A percentile compares a stretch with the other conserved stretches of the same genome.
These are phyloP conservation scores for Agelastica alni DNA, from an alignment of 2,888 invertebrate genomes.

Conservation along the genomic window DNA sequence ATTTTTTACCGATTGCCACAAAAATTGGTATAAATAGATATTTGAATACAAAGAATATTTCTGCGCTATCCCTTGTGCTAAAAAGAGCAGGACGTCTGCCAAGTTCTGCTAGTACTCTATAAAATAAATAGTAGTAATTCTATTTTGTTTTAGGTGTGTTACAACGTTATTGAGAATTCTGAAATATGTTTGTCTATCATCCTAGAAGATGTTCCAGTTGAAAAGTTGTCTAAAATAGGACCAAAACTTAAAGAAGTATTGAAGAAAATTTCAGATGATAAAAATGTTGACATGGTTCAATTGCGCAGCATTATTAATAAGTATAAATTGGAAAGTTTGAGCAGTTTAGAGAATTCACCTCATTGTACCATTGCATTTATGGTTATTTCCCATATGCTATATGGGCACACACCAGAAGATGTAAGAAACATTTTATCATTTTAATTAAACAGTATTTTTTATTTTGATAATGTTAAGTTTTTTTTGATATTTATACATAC, in stretches of 20 bases:
- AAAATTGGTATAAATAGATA: too few species aligned
- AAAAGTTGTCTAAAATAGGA: slow-evolving; percentile 67
- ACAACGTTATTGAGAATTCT: slow-evolving; percentile 73
- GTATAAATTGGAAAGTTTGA: slow-evolving; percentile 69
- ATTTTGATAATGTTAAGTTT: too few species aligned
- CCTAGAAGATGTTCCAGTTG: slow-evolving; percentile 75
- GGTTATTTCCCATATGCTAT: slow-evolving; percentile 82
- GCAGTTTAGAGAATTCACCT: slow-evolving; percentile 75
- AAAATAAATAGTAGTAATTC: slow-evolving; percentile 2
- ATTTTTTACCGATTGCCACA: too few species aligned
- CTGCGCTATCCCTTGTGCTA: too few species aligned
- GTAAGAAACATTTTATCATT: too few species aligned
- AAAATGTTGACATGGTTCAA: slow-evolving; percentile 74
- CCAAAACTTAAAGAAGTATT: slow-evolving; percentile 61
- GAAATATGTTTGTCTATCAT: slow-evolving; percentile 70
- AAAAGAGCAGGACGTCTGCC: too few species aligned
- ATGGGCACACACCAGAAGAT: slow-evolving; percentile 73
- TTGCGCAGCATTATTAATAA: slow-evolving; percentile 74
- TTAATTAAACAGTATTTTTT: too few species aligned
- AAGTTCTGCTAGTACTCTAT: too few species aligned
- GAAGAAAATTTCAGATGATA: slow-evolving; percentile 56
- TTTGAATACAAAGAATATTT: too few species aligned
- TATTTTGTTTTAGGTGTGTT: slow-evolving; percentile 61
- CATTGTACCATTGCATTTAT: slow-evolving; percentile 77
- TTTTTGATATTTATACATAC: too few species aligned